Evolutionary conservation across 2,888 invertebrate species (phyloP).

Genomic region (Clunio marinus): DNA sequence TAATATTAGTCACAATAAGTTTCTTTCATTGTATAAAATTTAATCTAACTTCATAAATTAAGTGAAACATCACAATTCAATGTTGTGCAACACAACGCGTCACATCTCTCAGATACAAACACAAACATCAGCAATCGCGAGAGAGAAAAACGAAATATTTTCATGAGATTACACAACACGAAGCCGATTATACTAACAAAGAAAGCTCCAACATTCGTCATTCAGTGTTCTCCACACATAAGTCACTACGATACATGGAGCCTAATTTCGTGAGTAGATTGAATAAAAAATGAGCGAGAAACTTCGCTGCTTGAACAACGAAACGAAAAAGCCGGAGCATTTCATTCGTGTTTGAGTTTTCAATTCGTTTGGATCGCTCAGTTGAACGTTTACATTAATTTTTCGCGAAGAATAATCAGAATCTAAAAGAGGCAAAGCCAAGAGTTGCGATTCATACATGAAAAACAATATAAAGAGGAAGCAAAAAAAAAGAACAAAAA

Average conservation of each 20-base stretch:
- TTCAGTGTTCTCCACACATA: background rate
- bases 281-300: background rate
- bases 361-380: slow-evolving; percentile 36
- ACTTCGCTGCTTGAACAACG: background rate
- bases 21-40: no score
- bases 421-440: slow-evolving; percentile 16
- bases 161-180: background rate
- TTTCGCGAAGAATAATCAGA: background rate
- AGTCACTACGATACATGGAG: background rate
- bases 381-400: background rate
- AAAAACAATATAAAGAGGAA: background rate
- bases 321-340: background rate
- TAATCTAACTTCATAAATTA: no score
- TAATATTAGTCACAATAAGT: no score
- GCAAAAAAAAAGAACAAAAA: background rate
- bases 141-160: background rate
- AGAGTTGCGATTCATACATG: background rate
- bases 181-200: slow-evolving; percentile 3
- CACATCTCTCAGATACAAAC: no score
- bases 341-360: slow-evolving; percentile 37
- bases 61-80: no score
- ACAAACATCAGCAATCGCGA: no score
- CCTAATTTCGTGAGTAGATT: background rate
- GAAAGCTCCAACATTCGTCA: background rate
- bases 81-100: no score